phyloP scores from a whole-genome alignment of 64 coral and sea anemone genomes.

The Acropora tenuis region DNA sequence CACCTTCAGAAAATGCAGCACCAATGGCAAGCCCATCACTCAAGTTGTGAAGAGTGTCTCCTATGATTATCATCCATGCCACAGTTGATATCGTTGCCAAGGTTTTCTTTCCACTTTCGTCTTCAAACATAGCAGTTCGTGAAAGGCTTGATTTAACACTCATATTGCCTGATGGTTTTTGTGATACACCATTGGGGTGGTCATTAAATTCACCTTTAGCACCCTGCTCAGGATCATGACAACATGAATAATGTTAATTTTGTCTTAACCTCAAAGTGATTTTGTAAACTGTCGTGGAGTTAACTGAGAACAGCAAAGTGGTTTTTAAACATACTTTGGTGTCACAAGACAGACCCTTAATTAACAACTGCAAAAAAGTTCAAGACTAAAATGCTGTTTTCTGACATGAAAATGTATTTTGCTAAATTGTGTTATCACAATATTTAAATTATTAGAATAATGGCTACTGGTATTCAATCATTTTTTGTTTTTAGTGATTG shows the following conservation, averaged over 20 bases:
- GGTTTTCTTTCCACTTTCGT: conserved; percentile 41
- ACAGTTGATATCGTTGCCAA: conserved; percentile 56
- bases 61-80: conserved; percentile 99
- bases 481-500: too few species aligned
- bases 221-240: not conserved
- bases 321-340: too few species aligned
- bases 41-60: conserved; percentile 93
- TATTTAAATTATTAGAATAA: too few species aligned
- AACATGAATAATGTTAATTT: not conserved
- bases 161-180: not conserved
- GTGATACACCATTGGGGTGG: not conserved
- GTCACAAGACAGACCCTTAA: too few species aligned
- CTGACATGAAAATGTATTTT: too few species aligned
- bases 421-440: too few species aligned
- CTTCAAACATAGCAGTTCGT: conserved; percentile 7
- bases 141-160: not conserved
- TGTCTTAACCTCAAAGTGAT: not conserved
- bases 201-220: not conserved
- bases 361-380: too few species aligned
- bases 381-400: too few species aligned
- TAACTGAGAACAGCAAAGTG: not conserved
- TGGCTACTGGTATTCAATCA: too few species aligned
- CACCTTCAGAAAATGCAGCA: conserved; percentile 81
- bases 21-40: conserved; percentile 97
- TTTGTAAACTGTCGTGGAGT: not conserved